Percentiles rank a stretch among this genome's conserved stretches.
Evolutionary conservation across 1,140 invertebrate genomes (phyloP).

Genomic region (Planococcus citri): DNA sequence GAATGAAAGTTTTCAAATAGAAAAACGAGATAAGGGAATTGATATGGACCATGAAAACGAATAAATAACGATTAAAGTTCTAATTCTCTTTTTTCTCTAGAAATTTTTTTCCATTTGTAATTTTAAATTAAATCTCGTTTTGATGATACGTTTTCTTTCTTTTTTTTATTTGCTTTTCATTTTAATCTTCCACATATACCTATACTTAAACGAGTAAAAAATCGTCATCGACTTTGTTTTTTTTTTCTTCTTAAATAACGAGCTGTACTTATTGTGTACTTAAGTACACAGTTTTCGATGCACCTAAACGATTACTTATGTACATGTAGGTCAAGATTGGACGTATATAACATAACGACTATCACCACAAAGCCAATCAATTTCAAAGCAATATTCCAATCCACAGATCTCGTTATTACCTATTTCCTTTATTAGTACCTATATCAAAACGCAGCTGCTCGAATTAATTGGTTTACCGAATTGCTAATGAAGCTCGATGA

Average conservation of each 20-base stretch:
- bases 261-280: too few species aligned
- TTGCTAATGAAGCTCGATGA: neutral
- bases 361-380: neutral
- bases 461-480: neutral
- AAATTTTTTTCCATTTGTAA: neutral
- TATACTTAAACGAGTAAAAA: too few species aligned
- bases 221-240: too few species aligned
- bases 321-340: too few species aligned
- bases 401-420: neutral
- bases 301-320: too few species aligned
- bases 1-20: neutral
- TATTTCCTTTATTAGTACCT: too few species aligned
- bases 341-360: too few species aligned
- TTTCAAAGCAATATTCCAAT: neutral
- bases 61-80: conserved; percentile 4
- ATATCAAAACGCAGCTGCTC: neutral
- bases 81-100: neutral
- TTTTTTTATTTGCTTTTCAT: neutral
- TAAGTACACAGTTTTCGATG: too few species aligned
- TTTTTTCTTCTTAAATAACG: too few species aligned
- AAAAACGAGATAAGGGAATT: neutral
- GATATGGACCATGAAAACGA: neutral
- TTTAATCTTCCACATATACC: too few species aligned
- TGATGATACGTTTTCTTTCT: neutral
- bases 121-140: neutral